Percentiles rank a stretch among this genome's conserved stretches.
Evolutionary conservation across 2,888 invertebrate species (phyloP).

Genomic region (Eretmocerus hayati): DNA sequence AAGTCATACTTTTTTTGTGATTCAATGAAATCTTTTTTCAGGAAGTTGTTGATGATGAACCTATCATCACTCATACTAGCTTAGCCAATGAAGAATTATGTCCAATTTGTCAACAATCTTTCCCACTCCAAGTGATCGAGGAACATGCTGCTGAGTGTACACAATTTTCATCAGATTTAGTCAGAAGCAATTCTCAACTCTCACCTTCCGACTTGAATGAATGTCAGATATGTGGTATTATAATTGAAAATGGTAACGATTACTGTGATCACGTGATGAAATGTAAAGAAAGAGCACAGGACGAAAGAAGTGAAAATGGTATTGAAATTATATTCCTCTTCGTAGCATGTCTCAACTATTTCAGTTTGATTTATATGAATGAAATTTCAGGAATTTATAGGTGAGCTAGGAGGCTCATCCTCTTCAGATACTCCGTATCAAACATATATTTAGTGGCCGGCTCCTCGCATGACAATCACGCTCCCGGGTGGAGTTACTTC

Average conservation of each 20-base stretch:
- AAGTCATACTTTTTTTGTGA: too few relatives aligned
- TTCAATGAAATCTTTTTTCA: too few relatives aligned
- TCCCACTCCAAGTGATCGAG: constrained; percentile 28
- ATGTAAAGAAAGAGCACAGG: constrained; percentile 26
- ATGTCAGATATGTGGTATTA: constrained; percentile 28
- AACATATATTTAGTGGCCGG: too few relatives aligned
- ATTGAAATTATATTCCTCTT: too few relatives aligned
- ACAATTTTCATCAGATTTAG: constrained; percentile 23
- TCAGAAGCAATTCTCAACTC: constrained; percentile 10
- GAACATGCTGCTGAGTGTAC: constrained; percentile 35
- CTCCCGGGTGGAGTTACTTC: too few relatives aligned
- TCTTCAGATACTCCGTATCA: too few relatives aligned
- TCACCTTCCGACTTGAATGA: background rate
- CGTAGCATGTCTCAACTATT: too few relatives aligned
- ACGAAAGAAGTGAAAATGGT: too few relatives aligned
- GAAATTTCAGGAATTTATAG: too few relatives aligned
- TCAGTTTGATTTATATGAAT: too few relatives aligned
- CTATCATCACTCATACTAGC: constrained; percentile 8
- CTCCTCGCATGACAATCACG: too few relatives aligned
- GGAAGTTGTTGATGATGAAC: constrained; percentile 9
- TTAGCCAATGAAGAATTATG: constrained; percentile 20
- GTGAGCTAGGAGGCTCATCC: too few relatives aligned
- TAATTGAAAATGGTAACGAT: constrained; percentile 24
- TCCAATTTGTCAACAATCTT: constrained; percentile 35
- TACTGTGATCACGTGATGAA: constrained; percentile 29